Evolutionary conservation across 37 sponge, comb jelly and placozoan genomes (phyloP).

Genomic region (Axinella damicornis): DNA sequence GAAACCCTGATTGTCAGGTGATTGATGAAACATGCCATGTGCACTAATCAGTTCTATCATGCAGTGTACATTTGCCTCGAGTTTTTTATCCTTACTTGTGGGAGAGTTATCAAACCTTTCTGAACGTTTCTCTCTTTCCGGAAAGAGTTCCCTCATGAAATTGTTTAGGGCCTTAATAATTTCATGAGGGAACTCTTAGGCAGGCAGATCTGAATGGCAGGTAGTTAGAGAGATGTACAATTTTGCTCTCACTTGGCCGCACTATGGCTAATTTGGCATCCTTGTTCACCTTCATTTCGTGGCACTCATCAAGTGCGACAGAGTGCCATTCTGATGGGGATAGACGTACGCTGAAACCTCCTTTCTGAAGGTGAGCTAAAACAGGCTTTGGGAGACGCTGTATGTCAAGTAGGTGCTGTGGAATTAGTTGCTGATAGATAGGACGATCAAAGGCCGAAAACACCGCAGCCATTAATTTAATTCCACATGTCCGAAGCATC

Average conservation of each 20-base stretch:
- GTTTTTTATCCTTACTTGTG: background rate
- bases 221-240: background rate
- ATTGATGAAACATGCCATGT: background rate
- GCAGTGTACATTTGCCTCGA: background rate
- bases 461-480: slow-evolving; percentile 3
- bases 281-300: slow-evolving; percentile 20
- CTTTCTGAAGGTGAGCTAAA: background rate
- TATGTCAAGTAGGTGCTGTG: slow-evolving; percentile 1
- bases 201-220: background rate
- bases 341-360: background rate
- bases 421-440: slow-evolving; percentile 5
- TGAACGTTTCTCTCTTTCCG: background rate
- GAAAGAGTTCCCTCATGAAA: background rate
- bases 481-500: background rate
- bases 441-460: slow-evolving; percentile 16
- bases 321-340: background rate
- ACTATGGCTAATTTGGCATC: slow-evolving; percentile 17
- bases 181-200: background rate
- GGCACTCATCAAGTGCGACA: slow-evolving; percentile 14
- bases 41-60: background rate
- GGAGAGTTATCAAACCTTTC: background rate
- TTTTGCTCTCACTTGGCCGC: background rate
- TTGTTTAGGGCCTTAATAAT: background rate
- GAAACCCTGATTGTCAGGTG: background rate
- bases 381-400: background rate